Base-by-base conservation (phyloP, 2,888 invertebrate species). In the Cantharis nigra region DNA sequence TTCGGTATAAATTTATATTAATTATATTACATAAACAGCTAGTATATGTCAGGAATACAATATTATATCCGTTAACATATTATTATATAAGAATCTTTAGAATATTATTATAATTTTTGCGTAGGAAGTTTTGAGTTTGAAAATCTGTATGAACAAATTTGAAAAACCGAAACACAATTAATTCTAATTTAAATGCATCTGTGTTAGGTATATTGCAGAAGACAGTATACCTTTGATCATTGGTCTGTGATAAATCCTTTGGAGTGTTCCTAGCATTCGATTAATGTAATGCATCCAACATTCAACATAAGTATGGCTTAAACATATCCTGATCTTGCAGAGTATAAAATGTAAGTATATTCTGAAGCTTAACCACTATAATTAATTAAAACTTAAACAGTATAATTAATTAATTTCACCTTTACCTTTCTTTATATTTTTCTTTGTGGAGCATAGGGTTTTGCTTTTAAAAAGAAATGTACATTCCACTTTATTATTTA, bases 191-290 rank as follows among this genome's bases (percentile, higher is more conserved):
- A 69, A 69, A 14, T 69, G 16, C 30, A 30, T n/a, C 30, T 33
- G n/a, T 69, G 30, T 69, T 69, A 28, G 26, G n/a, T 16, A 16
- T n/a, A 69, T 20, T 75, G 78, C 74, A 78, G 76, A 75, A 74
- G 76, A 76, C 72, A 75, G 73, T 23, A 33, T 10, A 30, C 26
- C 83, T 84, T 84, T 84, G 84, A 84, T 84, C 84, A 82, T 49
- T 78, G 81, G 80, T 77, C 82, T 79, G 83, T 80, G 77, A 79
- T 81, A 83, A 83, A 82, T 77, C 72, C 76, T 71, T 73, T 72
- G 70, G 83, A 82, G 83, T 84, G 84, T 84, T 84, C 82, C 81
- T 81, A 84, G 75, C 84, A 83, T 84, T 83, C 84, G 82, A 84
- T 84, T 84, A 84, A 83, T 80, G 80, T 83, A 83, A 84, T 84